Evolutionary conservation across 2,797 vertebrate species (phyloP).

Genomic region (Cynodonichthys magdalenae): DNA sequence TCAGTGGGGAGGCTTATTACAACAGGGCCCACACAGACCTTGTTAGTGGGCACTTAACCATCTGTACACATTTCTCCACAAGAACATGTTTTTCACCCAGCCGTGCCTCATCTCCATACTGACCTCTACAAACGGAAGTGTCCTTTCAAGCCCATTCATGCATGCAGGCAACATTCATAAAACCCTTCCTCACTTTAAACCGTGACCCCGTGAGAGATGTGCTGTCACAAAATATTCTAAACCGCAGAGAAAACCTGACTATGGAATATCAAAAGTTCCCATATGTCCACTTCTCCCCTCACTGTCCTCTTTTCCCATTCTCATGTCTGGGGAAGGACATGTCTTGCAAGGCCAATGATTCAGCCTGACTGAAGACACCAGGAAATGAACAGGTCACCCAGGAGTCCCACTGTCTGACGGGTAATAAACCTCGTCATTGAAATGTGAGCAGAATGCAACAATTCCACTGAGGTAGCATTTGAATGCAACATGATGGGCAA

Average conservation of each 20-base stretch:
- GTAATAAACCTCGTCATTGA: constrained; percentile 63
- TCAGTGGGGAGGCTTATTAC: constrained; percentile 62
- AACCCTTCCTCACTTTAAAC: constrained; percentile 67
- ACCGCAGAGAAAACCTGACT: constrained; percentile 42
- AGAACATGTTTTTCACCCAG: constrained; percentile 64
- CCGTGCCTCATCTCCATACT: constrained; percentile 77
- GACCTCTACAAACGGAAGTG: constrained; percentile 79
- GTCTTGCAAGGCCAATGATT: constrained; percentile 46
- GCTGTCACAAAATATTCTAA: constrained; percentile 58
- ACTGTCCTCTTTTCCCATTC: constrained; percentile 21
- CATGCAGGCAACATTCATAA: constrained; percentile 69
- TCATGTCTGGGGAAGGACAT: constrained; percentile 49
- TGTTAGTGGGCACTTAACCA: constrained; percentile 83
- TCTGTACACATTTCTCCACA: constrained; percentile 80
- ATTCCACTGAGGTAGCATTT: constrained; percentile 4
- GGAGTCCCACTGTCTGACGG: constrained; percentile 42
- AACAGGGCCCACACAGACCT: constrained; percentile 71
- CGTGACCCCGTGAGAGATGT: constrained; percentile 54
- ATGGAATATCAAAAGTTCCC: constrained; percentile 61
- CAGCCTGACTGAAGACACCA: constrained; percentile 38
- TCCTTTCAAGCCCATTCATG: constrained; percentile 73
- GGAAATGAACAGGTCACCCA: constrained; percentile 46
- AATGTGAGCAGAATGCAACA: constrained; percentile 54
- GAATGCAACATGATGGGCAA: constrained; percentile 1
- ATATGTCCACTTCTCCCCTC: constrained; percentile 56